Conservation (phyloP, 2,113 vertebrate genomes). For the Parotia lawesii region DNA sequence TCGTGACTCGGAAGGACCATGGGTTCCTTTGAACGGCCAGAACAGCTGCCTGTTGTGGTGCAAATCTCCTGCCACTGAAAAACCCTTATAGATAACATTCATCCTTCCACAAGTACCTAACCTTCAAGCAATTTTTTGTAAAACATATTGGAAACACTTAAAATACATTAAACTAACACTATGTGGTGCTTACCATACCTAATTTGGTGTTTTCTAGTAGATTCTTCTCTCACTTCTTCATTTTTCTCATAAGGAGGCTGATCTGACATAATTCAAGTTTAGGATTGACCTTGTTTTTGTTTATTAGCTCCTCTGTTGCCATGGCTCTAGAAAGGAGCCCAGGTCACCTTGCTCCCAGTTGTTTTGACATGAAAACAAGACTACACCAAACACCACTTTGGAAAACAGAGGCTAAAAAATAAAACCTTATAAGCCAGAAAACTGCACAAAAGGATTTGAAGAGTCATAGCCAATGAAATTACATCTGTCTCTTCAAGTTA, state of each 20-base stretch:
- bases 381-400: not conserved
- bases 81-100: not conserved
- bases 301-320: not conserved
- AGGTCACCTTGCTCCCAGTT: not conserved
- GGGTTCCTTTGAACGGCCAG: not conserved
- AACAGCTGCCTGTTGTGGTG: not conserved
- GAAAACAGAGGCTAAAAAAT: not conserved
- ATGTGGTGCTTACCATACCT: not conserved
- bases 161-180: not conserved
- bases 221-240: not conserved
- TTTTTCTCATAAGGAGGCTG: not conserved
- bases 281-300: not conserved
- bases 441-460: not conserved
- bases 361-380: not conserved
- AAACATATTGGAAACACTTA: not conserved
- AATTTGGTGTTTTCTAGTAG: not conserved
- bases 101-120: not conserved
- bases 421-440: not conserved
- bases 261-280: not conserved
- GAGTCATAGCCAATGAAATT: not conserved
- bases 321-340: not conserved
- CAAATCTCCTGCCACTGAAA: not conserved
- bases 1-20: accelerated
- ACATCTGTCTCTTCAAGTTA: not conserved
- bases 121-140: not conserved